Base-by-base conservation (phyloP, 1,140 invertebrate species). In the Bombus breviceps region DNA sequence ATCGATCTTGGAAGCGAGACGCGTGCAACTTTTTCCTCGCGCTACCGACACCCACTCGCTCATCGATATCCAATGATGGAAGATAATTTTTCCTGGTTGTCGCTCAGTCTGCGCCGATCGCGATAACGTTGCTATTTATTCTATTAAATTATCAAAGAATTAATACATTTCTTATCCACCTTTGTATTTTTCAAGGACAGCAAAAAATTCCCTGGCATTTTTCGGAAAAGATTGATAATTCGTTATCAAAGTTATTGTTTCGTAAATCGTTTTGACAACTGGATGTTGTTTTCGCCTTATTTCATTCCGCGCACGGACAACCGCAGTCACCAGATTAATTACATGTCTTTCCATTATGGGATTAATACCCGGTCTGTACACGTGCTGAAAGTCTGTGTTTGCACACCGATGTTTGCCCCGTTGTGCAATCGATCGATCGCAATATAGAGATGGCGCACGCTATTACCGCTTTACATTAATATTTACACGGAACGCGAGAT, bases 391-490 rank as follows among this genome's bases (percentile, higher is more conserved):
- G 83, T 84, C 83, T 80, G 76, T 84, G 68, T 84, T 84, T 84
- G 53, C 83, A n/a, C 18, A 72, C 34, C 66, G 76, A 71, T 84
- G 68, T 84, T 84, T 84, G 76, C 76, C n/a, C 66, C 66, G 83
- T 80, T 80, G 66, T 62, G 76, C 83, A 34, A 84, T 79, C 76
- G 76, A 84, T 84, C 83, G 83, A 84, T 80, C 53, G 76, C 76
- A 84, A 84, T 84, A 84, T 84, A 62, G 75, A 80, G 83, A 84
- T 80, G 53, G 76, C 66, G 32, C 69, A 32, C 39, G 66, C 64
- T 79, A 72, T 84, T 84, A 83, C 81, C 34, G 81, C 43, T 83
- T 83, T 83, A 62, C 83, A 84, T 84, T 76, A 84, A 84, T 84
- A 84, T 84, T 84, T 84, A 80, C 83, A 39, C 66, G 76, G 62